Base-by-base conservation (phyloP, 2,113 vertebrate species). In the Entelurus aequoreus region DNA sequence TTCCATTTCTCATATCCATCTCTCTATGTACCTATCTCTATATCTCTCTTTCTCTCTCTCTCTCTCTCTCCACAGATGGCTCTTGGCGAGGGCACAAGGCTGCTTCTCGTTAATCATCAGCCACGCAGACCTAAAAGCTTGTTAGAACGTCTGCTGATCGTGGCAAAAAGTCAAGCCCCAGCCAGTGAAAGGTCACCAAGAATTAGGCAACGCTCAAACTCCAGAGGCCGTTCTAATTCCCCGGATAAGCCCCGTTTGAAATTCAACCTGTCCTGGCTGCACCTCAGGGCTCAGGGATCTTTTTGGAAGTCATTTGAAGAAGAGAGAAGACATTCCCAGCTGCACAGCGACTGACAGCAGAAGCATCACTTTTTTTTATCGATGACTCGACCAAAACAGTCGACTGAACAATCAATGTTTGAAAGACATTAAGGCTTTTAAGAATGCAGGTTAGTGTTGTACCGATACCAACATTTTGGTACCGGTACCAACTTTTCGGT, bases 121-220 rank as follows among this genome's bases (percentile, higher is more conserved):
- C 87, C 86, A 86, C 86, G 88, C 87, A 91, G 87, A 90, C 77
- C 81, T 82, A 86, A 90, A 89, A 89, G 89, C 86, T 87, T 90
- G 88, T 89, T 88, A 88, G 81, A 88, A 88, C 86, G 76, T 84
- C 87, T 82, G 87, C 89, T 88, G 89, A 92, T 90, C 87, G 87
- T 78, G 83, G 85, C 87, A 87, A 84, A 89, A 90, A 91, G 90
- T 91, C 90, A 91, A 88, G 88, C 79, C 79, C 58, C 72, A 89
- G 90, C 89, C 86, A 89, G 83, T 72, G 83, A 90, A 89, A 89
- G 90, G 90, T 90, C 89, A 91, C 81, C 81, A 71, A 82, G 88
- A 91, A 89, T 90, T 89, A 88, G 87, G 79, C 84, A 85, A 54
- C 66, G 80, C 84, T 88, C 86, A 85, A 84, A 86, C 86, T 84